Evolutionary conservation across 2,797 vertebrate species (phyloP).

Genomic region (Acropternis orthonyx): DNA sequence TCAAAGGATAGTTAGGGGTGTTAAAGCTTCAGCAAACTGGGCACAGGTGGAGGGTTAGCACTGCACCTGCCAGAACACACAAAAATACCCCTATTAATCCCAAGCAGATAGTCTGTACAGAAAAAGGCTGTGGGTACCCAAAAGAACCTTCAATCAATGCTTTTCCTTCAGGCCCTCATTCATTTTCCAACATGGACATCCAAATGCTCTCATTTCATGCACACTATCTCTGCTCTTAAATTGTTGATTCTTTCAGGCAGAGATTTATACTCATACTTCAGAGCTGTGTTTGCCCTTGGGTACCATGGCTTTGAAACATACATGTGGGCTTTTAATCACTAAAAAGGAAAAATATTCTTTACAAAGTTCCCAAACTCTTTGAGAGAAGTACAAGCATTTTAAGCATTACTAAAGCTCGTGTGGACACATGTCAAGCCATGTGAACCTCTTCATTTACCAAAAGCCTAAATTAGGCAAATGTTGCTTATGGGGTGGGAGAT

Average conservation of each 20-base stretch:
- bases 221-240: background rate
- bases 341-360: background rate
- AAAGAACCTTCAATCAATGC: background rate
- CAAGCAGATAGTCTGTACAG: background rate
- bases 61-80: background rate
- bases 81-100: background rate
- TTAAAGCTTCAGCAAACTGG: background rate
- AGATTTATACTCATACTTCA: background rate
- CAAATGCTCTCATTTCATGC: background rate
- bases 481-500: background rate
- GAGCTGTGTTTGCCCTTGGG: background rate
- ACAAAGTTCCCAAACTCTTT: background rate
- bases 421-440: rapidly evolving
- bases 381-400: background rate
- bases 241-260: background rate
- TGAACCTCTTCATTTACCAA: background rate
- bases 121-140: background rate
- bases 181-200: background rate
- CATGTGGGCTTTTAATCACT: background rate
- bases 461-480: background rate
- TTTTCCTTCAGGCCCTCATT: background rate
- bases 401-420: background rate
- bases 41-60: rapidly evolving
- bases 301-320: background rate
- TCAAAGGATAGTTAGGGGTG: background rate